phyloP scores from a whole-genome alignment of 2,888 invertebrate species.

The Polyploca ridens region DNA sequence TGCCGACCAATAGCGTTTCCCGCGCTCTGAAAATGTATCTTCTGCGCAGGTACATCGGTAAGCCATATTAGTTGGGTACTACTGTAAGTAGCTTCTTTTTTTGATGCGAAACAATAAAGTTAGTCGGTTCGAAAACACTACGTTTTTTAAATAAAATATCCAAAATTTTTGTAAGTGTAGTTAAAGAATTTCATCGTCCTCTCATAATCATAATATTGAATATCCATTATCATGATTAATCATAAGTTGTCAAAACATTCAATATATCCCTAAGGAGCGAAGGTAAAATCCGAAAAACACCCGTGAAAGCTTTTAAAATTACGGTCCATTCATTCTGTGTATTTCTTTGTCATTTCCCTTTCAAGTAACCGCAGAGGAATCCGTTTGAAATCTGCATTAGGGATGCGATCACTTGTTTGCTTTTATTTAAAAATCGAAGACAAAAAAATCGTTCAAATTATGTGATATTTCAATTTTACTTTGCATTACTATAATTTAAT shows the following conservation, averaged over 20 bases:
- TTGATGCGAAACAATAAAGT: no score
- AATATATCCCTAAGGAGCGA: conserved; percentile 71
- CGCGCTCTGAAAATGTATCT: no score
- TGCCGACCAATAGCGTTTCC: no score
- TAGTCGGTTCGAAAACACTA: background rate
- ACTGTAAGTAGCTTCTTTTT: no score
- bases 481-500: background rate
- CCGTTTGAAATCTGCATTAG: conserved; percentile 53
- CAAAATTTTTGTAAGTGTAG: no score
- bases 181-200: background rate
- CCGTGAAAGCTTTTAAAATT: conserved; percentile 81
- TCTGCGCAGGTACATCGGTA: no score
- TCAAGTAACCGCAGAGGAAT: conserved; percentile 53
- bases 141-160: background rate
- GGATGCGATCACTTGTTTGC: background rate
- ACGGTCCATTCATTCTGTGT: conserved; percentile 74
- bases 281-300: conserved; percentile 68
- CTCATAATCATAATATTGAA: conserved; percentile 27
- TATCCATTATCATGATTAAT: conserved; percentile 63
- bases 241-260: conserved; percentile 77
- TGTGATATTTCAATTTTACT: no score
- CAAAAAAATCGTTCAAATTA: background rate
- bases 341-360: conserved; percentile 75
- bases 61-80: no score
- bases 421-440: background rate